Base-by-base conservation (phyloP, 2,797 vertebrate genomes). In the Enteromius viviparus region DNA sequence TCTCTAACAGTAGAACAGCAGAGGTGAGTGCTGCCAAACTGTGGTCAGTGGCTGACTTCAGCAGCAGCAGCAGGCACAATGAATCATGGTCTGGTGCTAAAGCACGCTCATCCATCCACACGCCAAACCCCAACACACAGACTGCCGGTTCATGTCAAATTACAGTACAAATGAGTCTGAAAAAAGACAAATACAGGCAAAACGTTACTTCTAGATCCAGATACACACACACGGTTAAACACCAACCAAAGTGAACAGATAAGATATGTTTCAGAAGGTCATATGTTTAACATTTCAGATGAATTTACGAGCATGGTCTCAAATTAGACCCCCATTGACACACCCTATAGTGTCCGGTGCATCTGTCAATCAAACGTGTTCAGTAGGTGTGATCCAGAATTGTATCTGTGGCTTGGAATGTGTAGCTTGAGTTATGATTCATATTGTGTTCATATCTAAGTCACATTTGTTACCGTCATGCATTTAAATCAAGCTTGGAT, bases 231-330 rank as follows among this genome's bases (percentile, higher is more conserved):
- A 72, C 60, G 34, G 58, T 53, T 71, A 75, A 90, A 86, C 42
- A 74, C 69, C 80, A 87, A 92, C 19, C 11, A 45, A n/a, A 11
- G 23, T 9, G 60, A 78, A 78, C 5, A 37, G 62, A 49, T 45
- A 62, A 17, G 19, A 65, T 34, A 4, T 32, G 23, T 58, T 69
- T 66, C 19, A 90, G 71, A 89, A 88, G 72, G 80, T 89, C 86
- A 47, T 55, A 9, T 81, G 81, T 76, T 69, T 65, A 72, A 37
- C 87, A 78, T 89, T 89, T 92, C 85, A 37, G 84, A 87, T 92
- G 83, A 21, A 87, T 90, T 80, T 84, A 82, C 29, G 87, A 89
- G 90, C 84, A 89, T 90, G 88, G 85, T 88, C 79, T 90, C 64
- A 82, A 86, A 84, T 88, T 68, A 83, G 5, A 40, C 40, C 15